Percentiles rank a stretch among this genome's conserved stretches.
Conservation (phyloP, 1,140 invertebrate genomes). For the Ceratitis capitata region DNA sequence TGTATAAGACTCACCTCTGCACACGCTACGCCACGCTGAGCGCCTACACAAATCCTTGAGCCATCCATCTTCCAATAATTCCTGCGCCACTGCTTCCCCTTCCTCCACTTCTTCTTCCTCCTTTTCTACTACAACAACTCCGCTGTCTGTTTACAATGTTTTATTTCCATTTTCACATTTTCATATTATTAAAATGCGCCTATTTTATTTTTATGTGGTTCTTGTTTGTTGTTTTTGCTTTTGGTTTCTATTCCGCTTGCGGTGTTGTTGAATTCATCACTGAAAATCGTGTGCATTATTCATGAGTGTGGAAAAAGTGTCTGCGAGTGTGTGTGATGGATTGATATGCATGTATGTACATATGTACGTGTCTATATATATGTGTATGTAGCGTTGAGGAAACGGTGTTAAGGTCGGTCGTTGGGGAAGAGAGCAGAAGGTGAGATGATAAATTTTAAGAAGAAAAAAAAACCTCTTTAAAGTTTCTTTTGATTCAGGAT, state of each 20-base stretch:
- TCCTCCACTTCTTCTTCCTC: no score
- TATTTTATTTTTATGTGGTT: slow-evolving; percentile 1
- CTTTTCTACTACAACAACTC: no score
- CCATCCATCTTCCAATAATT: neutral
- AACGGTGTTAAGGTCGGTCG: neutral
- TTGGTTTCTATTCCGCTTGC: neutral
- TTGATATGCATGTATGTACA: no score
- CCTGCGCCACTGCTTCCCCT: no score
- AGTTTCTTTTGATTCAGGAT: no score
- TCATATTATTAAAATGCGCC: neutral
- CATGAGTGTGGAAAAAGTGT: neutral
- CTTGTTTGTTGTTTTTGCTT: neutral
- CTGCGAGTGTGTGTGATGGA: no score
- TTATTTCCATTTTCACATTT: neutral
- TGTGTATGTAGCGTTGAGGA: neutral
- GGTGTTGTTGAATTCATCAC: neutral
- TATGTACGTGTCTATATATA: neutral
- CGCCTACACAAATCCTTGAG: neutral
- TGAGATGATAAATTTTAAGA: no score
- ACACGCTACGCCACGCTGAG: neutral
- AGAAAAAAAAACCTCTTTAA: no score
- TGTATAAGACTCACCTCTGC: neutral
- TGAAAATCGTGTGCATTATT: neutral
- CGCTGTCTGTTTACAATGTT: no score
- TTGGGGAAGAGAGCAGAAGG: neutral